Percentiles rank a stretch among this genome's conserved stretches.
Evolutionary conservation across 2,113 vertebrate species (phyloP).

Genomic region (Trichomycterus rosablanca): DNA sequence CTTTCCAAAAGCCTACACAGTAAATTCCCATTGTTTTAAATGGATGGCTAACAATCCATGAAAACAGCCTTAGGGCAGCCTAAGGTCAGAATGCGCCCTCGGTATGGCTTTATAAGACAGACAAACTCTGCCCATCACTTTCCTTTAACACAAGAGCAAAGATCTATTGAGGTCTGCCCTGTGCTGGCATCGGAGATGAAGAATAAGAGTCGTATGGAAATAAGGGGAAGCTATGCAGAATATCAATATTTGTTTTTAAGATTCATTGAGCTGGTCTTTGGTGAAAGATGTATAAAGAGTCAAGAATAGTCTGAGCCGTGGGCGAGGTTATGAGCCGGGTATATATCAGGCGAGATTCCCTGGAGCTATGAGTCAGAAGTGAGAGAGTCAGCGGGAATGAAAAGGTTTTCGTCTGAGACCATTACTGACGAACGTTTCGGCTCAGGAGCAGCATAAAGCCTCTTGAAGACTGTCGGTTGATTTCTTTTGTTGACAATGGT

Average conservation of each 20-base stretch:
- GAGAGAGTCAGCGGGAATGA: slow-evolving; percentile 6
- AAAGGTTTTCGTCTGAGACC: slow-evolving; percentile 27
- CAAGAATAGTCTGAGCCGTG: background rate
- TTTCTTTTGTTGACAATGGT: slow-evolving; percentile 28
- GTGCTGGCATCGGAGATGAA: too few species aligned
- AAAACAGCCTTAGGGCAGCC: slow-evolving; percentile 1
- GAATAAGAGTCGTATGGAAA: background rate
- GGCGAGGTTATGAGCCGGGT: slow-evolving; percentile 3
- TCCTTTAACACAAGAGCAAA: background rate
- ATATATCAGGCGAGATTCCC: slow-evolving; percentile 3
- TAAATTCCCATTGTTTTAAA: too few species aligned
- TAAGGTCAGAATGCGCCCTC: background rate
- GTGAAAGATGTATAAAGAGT: background rate
- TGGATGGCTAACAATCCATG: too few species aligned
- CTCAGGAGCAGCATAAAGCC: slow-evolving; percentile 2
- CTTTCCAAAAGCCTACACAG: too few species aligned
- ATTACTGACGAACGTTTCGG: background rate
- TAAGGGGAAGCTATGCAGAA: background rate
- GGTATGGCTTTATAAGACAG: too few species aligned
- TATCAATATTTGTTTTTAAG: background rate
- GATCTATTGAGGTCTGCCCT: background rate
- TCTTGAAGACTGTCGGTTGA: slow-evolving; percentile 14
- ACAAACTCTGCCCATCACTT: background rate
- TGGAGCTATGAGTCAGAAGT: slow-evolving; percentile 1
- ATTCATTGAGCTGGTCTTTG: background rate